A percentile compares a stretch with the other conserved stretches of the same genome.
These are phyloP conservation scores for Rhyacophila evoluta DNA, from an alignment of 2,888 invertebrate species.

Conservation along the genomic window DNA sequence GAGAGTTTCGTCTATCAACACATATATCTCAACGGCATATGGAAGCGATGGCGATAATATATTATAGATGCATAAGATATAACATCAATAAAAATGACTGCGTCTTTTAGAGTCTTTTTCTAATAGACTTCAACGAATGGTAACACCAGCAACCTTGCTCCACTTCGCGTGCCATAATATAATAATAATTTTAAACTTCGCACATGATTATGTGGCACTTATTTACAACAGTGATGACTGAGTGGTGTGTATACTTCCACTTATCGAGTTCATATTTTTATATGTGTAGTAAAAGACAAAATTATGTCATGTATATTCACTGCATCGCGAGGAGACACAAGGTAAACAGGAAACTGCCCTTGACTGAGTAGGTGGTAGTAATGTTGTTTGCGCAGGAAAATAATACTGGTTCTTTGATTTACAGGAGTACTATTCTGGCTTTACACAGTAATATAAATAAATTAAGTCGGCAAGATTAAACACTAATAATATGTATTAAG, in stretches of 20 bases:
- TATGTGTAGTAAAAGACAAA: slow-evolving; percentile 6
- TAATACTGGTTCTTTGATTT: neutral
- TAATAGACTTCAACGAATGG: slow-evolving; percentile 35
- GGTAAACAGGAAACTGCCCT: slow-evolving; percentile 26
- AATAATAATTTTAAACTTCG: slow-evolving; percentile 26
- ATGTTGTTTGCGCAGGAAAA: neutral
- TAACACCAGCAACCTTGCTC: slow-evolving; percentile 37
- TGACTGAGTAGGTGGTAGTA: neutral
- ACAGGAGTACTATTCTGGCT: neutral
- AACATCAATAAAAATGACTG: neutral
- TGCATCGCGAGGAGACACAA: neutral
- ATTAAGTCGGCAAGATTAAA: neutral
- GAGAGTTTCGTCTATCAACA: too few species aligned
- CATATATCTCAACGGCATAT: too few species aligned
- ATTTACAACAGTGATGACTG: slow-evolving; percentile 3
- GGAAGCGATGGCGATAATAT: too few species aligned
- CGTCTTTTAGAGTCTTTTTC: neutral
- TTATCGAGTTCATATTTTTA: slow-evolving; percentile 10
- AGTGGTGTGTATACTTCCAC: neutral
- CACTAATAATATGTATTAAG: neutral
- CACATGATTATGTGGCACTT: neutral
- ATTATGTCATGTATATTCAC: slow-evolving; percentile 30
- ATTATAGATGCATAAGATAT: too few species aligned
- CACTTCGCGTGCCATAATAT: slow-evolving; percentile 28
- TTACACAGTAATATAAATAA: neutral